phyloP scores from a whole-genome alignment of 2,888 invertebrate genomes.

The Cosmopolites sordidus region DNA sequence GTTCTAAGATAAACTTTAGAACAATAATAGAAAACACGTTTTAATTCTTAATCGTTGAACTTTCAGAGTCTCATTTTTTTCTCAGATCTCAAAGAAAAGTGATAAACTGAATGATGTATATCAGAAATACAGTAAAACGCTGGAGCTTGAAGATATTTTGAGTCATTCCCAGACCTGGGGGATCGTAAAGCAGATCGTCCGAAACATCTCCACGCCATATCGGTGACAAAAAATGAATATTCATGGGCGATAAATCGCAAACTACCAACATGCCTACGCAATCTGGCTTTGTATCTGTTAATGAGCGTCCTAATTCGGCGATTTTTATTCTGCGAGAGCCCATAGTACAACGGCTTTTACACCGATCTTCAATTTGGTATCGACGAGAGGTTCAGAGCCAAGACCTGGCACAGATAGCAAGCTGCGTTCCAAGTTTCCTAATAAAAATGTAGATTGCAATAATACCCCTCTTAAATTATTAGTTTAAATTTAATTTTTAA shows the following conservation, averaged over 20 bases:
- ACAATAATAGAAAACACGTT: no score
- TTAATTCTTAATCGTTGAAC: no score
- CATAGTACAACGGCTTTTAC: slow-evolving; percentile 20
- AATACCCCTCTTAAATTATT: no score
- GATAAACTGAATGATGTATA: no score
- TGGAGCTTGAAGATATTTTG: no score
- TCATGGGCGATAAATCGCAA: background rate
- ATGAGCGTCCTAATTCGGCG: slow-evolving; percentile 47
- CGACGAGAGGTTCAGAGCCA: background rate
- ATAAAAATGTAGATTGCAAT: no score
- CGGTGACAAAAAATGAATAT: background rate
- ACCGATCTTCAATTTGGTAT: slow-evolving; percentile 27
- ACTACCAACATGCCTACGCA: slow-evolving; percentile 24
- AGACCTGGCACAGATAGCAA: background rate
- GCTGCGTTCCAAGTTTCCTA: background rate
- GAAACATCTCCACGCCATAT: background rate
- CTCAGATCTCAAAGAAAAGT: no score
- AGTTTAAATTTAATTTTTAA: no score
- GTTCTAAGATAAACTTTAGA: no score
- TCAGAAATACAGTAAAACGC: no score
- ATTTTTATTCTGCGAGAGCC: slow-evolving; percentile 33
- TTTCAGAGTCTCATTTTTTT: no score
- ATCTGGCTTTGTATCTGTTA: slow-evolving; percentile 44
- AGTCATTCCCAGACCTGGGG: background rate
- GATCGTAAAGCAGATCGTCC: background rate